A percentile compares a stretch with the other conserved stretches of the same genome.
Evolutionary conservation across 2,113 vertebrate species (phyloP).

Genomic region (Mustela nigripes): DNA sequence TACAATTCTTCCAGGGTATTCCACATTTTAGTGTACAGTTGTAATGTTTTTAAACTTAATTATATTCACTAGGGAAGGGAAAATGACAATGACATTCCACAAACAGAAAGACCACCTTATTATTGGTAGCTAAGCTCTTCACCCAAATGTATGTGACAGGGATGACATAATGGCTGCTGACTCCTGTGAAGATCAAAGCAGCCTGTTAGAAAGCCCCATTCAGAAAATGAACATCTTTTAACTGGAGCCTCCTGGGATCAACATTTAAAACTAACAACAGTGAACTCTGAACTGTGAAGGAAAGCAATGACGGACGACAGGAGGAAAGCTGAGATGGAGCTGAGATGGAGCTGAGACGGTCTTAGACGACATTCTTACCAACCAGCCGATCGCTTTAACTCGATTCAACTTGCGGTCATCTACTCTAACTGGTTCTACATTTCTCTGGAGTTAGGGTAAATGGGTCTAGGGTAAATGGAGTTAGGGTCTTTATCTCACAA

Average conservation of each 20-base stretch:
- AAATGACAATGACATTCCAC: conserved; percentile 56
- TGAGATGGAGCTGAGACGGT: neutral
- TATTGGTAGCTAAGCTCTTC: conserved; percentile 66
- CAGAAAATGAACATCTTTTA: conserved; percentile 80
- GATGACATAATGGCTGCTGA: conserved; percentile 65
- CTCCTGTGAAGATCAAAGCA: conserved; percentile 74
- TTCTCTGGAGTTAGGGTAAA: neutral
- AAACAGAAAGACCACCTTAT: conserved; percentile 66
- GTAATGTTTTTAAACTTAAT: conserved; percentile 65
- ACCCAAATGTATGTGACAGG: conserved; percentile 66
- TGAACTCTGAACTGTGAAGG: conserved; percentile 59
- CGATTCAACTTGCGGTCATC: neutral
- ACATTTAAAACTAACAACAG: conserved; percentile 71
- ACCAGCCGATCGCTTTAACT: neutral
- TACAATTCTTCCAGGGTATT: neutral
- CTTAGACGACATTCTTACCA: neutral
- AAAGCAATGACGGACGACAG: neutral
- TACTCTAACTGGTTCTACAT: neutral
- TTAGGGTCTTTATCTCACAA: neutral
- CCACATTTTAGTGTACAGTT: neutral
- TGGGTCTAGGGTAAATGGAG: neutral
- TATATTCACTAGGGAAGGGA: conserved; percentile 64
- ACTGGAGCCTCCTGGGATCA: conserved; percentile 57
- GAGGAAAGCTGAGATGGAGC: neutral
- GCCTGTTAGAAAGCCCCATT: conserved; percentile 63